Base-by-base conservation (phyloP, 2,113 vertebrate species). In the Nesospiza acunhae region DNA sequence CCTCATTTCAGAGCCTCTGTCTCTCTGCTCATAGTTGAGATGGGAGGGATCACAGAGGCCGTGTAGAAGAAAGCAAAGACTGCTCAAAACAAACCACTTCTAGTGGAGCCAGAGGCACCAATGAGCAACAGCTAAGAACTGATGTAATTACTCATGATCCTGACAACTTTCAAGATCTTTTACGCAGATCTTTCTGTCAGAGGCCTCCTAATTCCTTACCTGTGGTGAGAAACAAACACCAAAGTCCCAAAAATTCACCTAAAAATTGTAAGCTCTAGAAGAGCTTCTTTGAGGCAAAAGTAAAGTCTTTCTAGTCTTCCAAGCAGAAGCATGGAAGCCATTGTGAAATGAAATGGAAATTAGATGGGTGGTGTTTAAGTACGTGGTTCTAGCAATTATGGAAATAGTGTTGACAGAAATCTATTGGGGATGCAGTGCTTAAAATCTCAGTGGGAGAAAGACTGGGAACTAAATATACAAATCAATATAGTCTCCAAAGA, bases 391-490 rank as follows among this genome's bases (percentile, higher is more conserved):
- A 42, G 52, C n/a, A 85, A 47, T 76, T 90, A 93, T 11, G 26
- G 82, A 95, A 95, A 88, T 35, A 69, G 27, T n/a, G 59, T 44
- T 83, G 78, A 88, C 82, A 93, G 78, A 81, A 93, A 85, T 70
- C 60, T 72, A 41, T 4, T n/a, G 41, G 50, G 55, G 74, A 81
- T 30, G 13, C 18, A 31, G 72, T 3, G 33, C 79, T 83, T 73
- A 66, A 82, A 89, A 83, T 47, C 74, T 47, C 46, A 70, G 66
- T 73, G 21, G 84, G 37, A 92, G 47, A 89, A 94, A 87, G 53
- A 56, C 2, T 78, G 28, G 62, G 30, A 90, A 78, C 28, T 95
- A 84, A 94, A 79, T 26, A 75, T 21, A 84, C 27, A 78, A 55
- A 89, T 89, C 73, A 63, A 78, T 78, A 64, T 4, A 49, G 49